These are phyloP conservation scores for Cantharis rustica DNA, from an alignment of 2,888 invertebrate species.

Conservation along the genomic window DNA sequence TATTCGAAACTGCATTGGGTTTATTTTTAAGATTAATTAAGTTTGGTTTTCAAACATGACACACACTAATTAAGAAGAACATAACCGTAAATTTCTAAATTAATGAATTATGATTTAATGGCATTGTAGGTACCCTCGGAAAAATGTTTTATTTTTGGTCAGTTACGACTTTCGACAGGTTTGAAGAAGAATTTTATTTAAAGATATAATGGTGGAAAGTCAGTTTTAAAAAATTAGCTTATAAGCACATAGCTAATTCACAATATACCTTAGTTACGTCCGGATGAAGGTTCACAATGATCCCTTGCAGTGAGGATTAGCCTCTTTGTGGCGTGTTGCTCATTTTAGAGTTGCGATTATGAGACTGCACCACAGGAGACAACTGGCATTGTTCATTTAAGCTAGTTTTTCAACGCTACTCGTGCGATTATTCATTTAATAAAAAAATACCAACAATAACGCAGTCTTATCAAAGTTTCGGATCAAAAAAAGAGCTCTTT, in stretches of 20 bases:
- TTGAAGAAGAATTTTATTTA: neutral
- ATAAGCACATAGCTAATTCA: constrained; percentile 12
- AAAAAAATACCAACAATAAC: constrained; percentile 39
- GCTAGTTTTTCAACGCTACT: constrained; percentile 32
- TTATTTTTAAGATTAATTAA: constrained; percentile 9
- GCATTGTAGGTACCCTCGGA: neutral
- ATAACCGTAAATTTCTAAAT: constrained; percentile 9
- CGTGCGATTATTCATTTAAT: constrained; percentile 33
- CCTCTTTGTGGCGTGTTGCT: constrained; percentile 30
- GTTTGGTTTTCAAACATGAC: constrained; percentile 11
- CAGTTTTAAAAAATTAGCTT: constrained; percentile 26
- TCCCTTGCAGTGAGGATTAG: constrained; percentile 31
- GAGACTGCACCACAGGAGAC: constrained; percentile 34
- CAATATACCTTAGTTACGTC: constrained; percentile 20
- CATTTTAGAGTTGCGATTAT: constrained; percentile 31
- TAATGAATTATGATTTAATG: constrained; percentile 13
- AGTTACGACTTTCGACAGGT: neutral
- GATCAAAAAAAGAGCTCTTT: constrained; percentile 15
- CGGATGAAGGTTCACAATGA: constrained; percentile 28
- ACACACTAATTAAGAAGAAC: constrained; percentile 11
- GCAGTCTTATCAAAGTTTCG: constrained; percentile 14
- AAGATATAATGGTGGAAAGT: constrained; percentile 14
- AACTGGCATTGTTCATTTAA: constrained; percentile 35
- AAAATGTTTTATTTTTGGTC: neutral
- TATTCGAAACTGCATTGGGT: neutral